Base-by-base conservation (phyloP, 92 coral and sea anemone genomes). In the Siderastrea siderea region DNA sequence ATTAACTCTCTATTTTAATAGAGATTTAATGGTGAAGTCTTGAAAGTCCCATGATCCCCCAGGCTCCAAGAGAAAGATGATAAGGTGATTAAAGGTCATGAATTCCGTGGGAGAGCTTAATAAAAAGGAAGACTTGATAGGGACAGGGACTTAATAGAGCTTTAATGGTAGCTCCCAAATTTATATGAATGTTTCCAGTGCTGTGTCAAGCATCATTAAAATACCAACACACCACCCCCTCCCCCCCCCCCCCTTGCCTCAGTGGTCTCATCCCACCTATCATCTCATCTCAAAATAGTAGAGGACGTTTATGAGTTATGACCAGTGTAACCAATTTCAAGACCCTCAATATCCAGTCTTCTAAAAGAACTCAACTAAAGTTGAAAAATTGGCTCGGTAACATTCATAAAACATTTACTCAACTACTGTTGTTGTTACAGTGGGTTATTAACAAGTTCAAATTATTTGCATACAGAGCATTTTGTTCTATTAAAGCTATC, bases 271-370 rank as follows among this genome's bases (percentile, higher is more conserved):
- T 79, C 12, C 51, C 54, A 26, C 38, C 38, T 26, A 26, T 15
- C 50, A 49, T 44, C 45, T 26, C 81, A 47, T 48, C 73, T 79
- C 62, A 79, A 79, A 45, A 62, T 79, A 79, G 72, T 53, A 79
- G 84, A 79, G 68, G 62, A 79, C 38, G 38, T 26, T 26, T 26
- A 26, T 26, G 19, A 43, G 61, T 15, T 43, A 79, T 79, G 84
- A 54, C 84, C 73, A 54, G 44, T 79, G 9, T 79, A 73, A 57
- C 58, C 53, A 76, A 76, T 76, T 76, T 76, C 81, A 76, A 76
- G 48, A 58, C 71, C 62, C 14, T 73, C 61, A 79, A 10, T 62
- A 38, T 61, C 43, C 54, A 78, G 44, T 59, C 71, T 53, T 78
- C 52, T 61, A 3, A 78, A 59, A 78, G 6, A 5, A 79, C 52